Evolutionary conservation across 1,140 invertebrate species (phyloP), one percentile per base, ranked within the genome.

Genomic region (Artemia franciscana): DNA sequence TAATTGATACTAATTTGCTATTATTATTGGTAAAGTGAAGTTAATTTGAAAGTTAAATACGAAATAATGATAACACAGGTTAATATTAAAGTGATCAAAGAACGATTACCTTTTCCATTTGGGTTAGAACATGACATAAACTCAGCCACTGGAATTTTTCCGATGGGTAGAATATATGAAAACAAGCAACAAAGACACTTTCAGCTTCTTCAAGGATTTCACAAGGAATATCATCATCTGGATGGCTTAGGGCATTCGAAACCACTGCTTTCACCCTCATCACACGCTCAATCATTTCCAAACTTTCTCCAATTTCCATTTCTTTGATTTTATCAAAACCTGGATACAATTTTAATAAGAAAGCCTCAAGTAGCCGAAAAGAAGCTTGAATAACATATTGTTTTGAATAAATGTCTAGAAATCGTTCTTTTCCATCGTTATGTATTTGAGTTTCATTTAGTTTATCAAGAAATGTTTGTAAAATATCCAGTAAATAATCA

Each of bases 101-200:
- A n/a, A n/a, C 61, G 9, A 73, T 76, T 26, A 70, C 72, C 9
- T 74, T 76, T 67, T 63, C 58, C 62, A 21, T 56, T 62, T 60
- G 26, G 51, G 23, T 64, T 78, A 95, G 74, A 15, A 94, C 72
- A 70, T 91, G 86, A 74, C 91, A 93, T 0, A 96, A 72, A 69
- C 86, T 86, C 62, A 84, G 83, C 91, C 92, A 95, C 71, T 95
- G 95, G 21, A 95, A 75, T 62, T 82, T 84, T 0, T 87, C 85
- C 1, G 90, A 95, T 0, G 93, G 91, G 75, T 93, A 96, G 75
- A 96, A 96, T 0, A 89, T 89, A 74, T 95, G 89, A 70, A 92
- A 96, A 72, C 91, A 94, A 3, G 83, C 77, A 3, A 90, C 84
- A 71, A 94, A 91, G 7, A 90, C 92, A 60, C 82, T 79, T 67